These are phyloP conservation scores for Drosophila dunni DNA, from an alignment of 1,140 invertebrate species.

Conservation along the genomic window DNA sequence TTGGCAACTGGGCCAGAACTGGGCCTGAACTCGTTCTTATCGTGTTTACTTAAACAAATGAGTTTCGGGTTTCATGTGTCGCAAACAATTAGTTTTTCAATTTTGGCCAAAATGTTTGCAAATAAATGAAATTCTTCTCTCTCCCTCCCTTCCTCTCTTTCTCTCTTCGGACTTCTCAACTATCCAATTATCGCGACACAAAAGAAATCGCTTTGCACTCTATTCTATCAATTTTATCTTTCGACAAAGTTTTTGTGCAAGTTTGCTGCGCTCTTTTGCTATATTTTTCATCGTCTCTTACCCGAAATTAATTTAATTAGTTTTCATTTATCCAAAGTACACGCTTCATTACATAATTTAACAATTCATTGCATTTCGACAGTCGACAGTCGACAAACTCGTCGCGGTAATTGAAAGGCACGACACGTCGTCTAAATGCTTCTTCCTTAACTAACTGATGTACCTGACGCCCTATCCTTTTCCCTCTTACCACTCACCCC, in stretches of 20 bases:
- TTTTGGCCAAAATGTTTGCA: slow-evolving; percentile 66
- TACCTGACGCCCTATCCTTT: background rate
- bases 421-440: slow-evolving; percentile 60
- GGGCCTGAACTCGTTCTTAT: slow-evolving; percentile 18
- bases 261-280: slow-evolving; percentile 36
- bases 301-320: slow-evolving; percentile 70
- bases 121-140: slow-evolving; percentile 55
- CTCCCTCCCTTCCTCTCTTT: background rate
- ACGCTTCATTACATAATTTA: slow-evolving; percentile 77
- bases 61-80: slow-evolving; percentile 30
- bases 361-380: slow-evolving; percentile 74
- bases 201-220: slow-evolving; percentile 3
- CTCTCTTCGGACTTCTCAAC: slow-evolving; percentile 1
- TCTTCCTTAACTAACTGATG: slow-evolving; percentile 24
- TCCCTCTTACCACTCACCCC: background rate
- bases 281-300: slow-evolving; percentile 22
- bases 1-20: background rate
- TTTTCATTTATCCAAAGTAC: slow-evolving; percentile 78
- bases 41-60: slow-evolving; percentile 57
- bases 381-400: slow-evolving; percentile 10
- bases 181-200: slow-evolving; percentile 33
- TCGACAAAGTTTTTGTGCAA: slow-evolving; percentile 36
- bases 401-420: slow-evolving; percentile 66
- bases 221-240: slow-evolving; percentile 25
- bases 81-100: slow-evolving; percentile 75